Base-by-base conservation (phyloP, 2,113 vertebrate species). In the Gallinago media region DNA sequence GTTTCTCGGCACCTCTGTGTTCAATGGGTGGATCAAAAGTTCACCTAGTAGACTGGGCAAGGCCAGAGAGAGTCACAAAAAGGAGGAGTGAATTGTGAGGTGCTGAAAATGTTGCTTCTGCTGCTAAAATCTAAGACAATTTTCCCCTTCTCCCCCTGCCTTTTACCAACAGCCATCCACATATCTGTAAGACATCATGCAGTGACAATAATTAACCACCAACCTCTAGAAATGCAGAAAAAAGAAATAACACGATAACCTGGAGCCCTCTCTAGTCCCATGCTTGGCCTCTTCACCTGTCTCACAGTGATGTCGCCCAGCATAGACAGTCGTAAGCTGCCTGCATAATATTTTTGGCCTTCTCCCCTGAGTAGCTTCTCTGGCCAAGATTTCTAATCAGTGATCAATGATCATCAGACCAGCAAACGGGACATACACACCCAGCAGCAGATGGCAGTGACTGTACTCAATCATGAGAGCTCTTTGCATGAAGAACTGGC, bases 401-500 rank as follows among this genome's bases (percentile, higher is more conserved):
- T 77, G 72, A 77, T 77, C 67, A 92, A 34, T 38, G 79, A 74
- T 65, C 34, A 92, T 15, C 29, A 77, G 82, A 70, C 79, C 85
- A 86, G 44, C 34, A 92, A 96, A 93, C 36, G 59, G 88, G 88
- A 72, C 50, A 26, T 44, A 25, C 1, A 13, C 63, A 88, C 38
- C 50, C 85, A 84, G 88, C 27, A 80, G 91, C 95, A 95, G 95
- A 92, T 90, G 93, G 72, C 55, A 88, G 72, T 44, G 79, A 31
- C 90, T 92, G 66, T 58, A 55, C 58, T 94, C 72, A 80, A 83
- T 72, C 85, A 40, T 65, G 68, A 85, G 62, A 74, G 40, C 31
- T 93, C 63, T 88, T 80, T 78, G 75, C 50, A 74, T 0, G 0
- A 61, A 94, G 63, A 90, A 55, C 42, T 85, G 71, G 29, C 71